Base-by-base conservation (phyloP, 1,140 invertebrate genomes). In the Oryctes rhinoceros region DNA sequence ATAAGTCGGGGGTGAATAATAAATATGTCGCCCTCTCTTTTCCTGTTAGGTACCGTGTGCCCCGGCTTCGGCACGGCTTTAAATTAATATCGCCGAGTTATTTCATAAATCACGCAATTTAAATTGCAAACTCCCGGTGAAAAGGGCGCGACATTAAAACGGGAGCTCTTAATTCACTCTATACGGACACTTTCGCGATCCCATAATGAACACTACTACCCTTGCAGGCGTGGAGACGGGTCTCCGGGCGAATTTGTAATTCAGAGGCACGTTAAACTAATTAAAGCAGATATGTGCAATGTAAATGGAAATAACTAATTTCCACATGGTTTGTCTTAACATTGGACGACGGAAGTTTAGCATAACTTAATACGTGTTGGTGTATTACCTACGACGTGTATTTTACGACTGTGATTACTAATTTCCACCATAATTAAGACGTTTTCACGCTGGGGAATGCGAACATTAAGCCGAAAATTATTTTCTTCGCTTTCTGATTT, bases 71-170 rank as follows among this genome's bases (percentile, higher is more conserved):
- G 13, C 49, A 53, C 49, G 49, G n/a, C 13, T 53, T 53, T 53
- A n/a, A 53, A 53, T 53, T 53, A 53, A 53, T 53, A 53, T 53
- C 49, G 49, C 49, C 49, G 49, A 53, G 49, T 53, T 53, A 53
- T 53, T 53, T n/a, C 49, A 53, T 53, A 53, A 53, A 53, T 53
- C 49, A 53, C 49, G 49, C 49, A 53, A 53, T 53, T 53, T 53
- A 53, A 53, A 53, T 53, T 53, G 13, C 49, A 13, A 53, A 53
- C 49, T 53, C 49, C 49, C 49, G 11, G 49, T 53, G 49, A 53
- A 53, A 53, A 53, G 49, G 49, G 49, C 49, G 49, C 49, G 49
- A 53, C 49, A 53, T 53, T 53, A 53, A 53, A 53, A 53, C 49
- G 49, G n/a, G 49, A 53, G 49, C n/a, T 15, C 49, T 53, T 53